Base-by-base conservation (phyloP, 2,797 vertebrate genomes). In the Scomberomorus guttatus region DNA sequence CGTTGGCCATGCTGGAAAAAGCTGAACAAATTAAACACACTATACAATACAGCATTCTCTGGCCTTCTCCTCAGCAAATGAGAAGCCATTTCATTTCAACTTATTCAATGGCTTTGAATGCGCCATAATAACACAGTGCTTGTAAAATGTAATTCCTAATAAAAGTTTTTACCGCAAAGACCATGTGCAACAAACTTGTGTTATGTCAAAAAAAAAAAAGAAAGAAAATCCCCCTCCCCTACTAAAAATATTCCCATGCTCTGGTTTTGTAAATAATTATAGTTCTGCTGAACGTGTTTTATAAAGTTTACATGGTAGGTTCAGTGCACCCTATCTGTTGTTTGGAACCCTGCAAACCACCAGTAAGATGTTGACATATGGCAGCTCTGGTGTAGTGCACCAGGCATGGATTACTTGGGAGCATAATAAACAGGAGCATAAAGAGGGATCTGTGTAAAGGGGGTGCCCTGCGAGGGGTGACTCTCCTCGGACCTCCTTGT, bases 221-320 rank as follows among this genome's bases (percentile, higher is more conserved):
- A 67, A 77, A n/a, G 59, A 69, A 72, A 61, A 44, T 39, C 37
- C 68, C 62, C 44, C 92, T 93, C 90, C 94, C 95, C 94, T 95
- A 95, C 95, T 86, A 94, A 96, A 96, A 96, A 95, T 96, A 96
- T 96, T 97, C 96, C 97, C 96, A 97, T 97, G 96, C 96, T 94
- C 96, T 95, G 95, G 95, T 96, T 93, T 97, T 97, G 96, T 99
- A 99, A 99, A 99, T 99, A 99, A 98, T 99, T 98, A 98, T 93
- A 98, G 97, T 99, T 98, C 96, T 96, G 97, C 96, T 96, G 97
- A 97, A 97, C 96, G 96, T 97, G 96, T 98, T 98, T 96, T 97
- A 97, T 97, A 99, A 98, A 98, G 97, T 99, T 99, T 99, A 99
- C 96, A 97, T 96, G 97, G 96, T 95, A 97, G 96, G 97, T 97